phyloP scores from a whole-genome alignment of 2,888 invertebrate species.

The Tachina fera region DNA sequence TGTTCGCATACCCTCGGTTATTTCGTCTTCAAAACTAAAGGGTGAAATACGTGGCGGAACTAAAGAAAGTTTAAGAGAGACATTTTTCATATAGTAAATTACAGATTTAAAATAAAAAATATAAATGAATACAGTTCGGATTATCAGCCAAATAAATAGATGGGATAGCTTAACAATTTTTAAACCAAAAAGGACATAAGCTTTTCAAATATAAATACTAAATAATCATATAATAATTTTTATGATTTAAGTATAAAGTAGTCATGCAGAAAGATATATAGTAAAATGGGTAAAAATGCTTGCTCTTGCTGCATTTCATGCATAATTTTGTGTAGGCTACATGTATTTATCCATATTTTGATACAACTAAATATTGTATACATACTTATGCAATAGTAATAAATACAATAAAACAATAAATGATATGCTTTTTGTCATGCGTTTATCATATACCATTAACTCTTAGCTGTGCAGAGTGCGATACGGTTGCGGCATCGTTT shows the following conservation, averaged over 20 bases:
- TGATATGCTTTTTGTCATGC: conserved; percentile 53
- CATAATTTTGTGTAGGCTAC: background rate
- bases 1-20: conserved; percentile 91
- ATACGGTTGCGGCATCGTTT: conserved; percentile 85
- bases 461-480: conserved; percentile 85
- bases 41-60: conserved; percentile 92
- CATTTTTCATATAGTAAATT: conserved; percentile 56
- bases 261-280: background rate
- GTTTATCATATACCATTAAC: conserved; percentile 84
- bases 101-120: conserved; percentile 43
- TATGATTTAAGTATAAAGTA: conserved; percentile 8
- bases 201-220: background rate
- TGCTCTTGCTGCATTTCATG: conserved; percentile 20
- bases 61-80: conserved; percentile 78
- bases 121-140: conserved; percentile 36
- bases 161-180: conserved; percentile 27
- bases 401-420: conserved; percentile 21
- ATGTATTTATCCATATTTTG: background rate
- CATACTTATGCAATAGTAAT: conserved; percentile 1
- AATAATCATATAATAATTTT: background rate
- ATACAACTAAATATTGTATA: background rate
- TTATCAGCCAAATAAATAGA: conserved; percentile 1
- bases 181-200: conserved; percentile 6
- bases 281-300: background rate
- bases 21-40: conserved; percentile 91